Conservation (phyloP, 2,888 invertebrate genomes). For the Dynastes grantii region DNA sequence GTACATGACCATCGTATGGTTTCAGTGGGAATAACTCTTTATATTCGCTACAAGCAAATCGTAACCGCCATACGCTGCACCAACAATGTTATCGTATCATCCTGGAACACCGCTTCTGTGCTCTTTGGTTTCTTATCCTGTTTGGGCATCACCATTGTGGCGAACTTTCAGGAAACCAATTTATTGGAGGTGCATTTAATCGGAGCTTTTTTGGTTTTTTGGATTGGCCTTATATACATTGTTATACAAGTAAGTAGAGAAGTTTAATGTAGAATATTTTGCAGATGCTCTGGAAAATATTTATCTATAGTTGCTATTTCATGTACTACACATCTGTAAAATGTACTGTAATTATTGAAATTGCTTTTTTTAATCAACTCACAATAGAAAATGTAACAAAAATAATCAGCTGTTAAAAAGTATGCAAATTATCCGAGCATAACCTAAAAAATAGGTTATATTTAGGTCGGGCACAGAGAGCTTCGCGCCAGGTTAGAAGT, state of each 20-base stretch:
- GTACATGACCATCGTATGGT: constrained; percentile 12
- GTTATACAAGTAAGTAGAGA: constrained; percentile 79
- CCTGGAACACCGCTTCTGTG: constrained; percentile 60
- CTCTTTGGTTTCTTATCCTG: constrained; percentile 74
- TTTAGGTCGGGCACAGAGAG: no score
- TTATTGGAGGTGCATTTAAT: constrained; percentile 78
- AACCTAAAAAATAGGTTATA: no score
- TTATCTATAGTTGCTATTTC: no score
- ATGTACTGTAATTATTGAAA: no score
- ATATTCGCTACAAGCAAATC: constrained; percentile 55
- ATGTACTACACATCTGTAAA: no score
- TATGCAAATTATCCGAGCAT: no score
- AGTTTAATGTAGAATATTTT: no score
- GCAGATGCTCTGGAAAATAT: no score
- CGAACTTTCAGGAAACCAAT: constrained; percentile 82
- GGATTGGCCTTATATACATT: constrained; percentile 84
- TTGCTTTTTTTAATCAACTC: no score
- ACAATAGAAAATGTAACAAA: no score
- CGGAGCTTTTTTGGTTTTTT: constrained; percentile 83
- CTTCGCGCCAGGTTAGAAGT: no score
- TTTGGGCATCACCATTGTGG: constrained; percentile 80
- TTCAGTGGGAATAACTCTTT: constrained; percentile 53
- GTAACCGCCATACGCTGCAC: constrained; percentile 37
- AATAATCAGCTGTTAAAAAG: no score
- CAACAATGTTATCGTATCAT: constrained; percentile 19